Base-by-base conservation (phyloP, 2,888 invertebrate species). In the Diadromus collaris region DNA sequence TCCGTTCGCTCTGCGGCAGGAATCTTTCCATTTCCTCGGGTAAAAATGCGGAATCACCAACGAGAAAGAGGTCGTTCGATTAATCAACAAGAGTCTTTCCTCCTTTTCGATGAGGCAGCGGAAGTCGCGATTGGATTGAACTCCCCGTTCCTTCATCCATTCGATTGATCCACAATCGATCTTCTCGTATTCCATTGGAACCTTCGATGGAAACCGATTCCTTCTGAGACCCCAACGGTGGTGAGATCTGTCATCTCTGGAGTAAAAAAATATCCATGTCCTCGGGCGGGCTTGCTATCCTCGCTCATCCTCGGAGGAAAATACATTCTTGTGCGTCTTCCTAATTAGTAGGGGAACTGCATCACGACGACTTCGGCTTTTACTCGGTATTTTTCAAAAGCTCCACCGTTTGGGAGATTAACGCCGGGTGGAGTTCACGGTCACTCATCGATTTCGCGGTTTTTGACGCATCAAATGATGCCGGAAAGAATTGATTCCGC, bases 91-190 rank as follows among this genome's bases (percentile, higher is more conserved):
- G 61, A 67, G 41, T 24, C 19, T n/a, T 34, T 44, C 44, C 58
- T 38, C 48, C 24, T 67, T 75, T 24, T 24, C 58, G 48, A 0
- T 24, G 46, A 34, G 56, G 56, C 46, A 27, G 16, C 46, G 71
- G 46, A 71, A 75, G 71, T 71, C 75, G 58, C 21, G 61, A 61
- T 63, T 75, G 61, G 56, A 71, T 78, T 41, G 70, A 32, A 56
- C 16, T 61, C 51, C 24, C 29, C 60, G 24, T 32, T 38, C 54
- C 41, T 41, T 10, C 21, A 46, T 24, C 51, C 64, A 34, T 51
- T 32, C 41, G 63, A 34, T n/a, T 48, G 41, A 72, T 71, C 68
- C 63, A 58, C 63, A 19, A 79, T 79, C 79, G 67, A 79, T 76
- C 76, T 51, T 76, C 41, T n/a, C 73, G 13, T 24, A 48, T 21